Evolutionary conservation across 2,797 vertebrate genomes (phyloP).

Genomic region (Darevskia mixta): DNA sequence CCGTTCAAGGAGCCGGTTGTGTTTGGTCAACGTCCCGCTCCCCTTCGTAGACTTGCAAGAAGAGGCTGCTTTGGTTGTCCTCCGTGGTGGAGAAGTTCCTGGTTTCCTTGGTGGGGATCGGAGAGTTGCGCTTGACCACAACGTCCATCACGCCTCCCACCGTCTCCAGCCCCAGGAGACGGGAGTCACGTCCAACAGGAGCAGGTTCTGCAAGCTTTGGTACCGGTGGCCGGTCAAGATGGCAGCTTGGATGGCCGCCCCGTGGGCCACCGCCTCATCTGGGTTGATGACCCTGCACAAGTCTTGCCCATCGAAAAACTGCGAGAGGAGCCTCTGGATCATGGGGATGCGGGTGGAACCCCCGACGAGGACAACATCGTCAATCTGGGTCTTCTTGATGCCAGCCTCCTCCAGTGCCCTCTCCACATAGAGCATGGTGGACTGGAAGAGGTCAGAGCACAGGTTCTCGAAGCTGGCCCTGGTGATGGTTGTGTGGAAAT

Average conservation of each 20-base stretch:
- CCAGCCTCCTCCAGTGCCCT: constrained; percentile 47
- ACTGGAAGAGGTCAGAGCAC: constrained; percentile 58
- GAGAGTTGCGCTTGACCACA: constrained; percentile 82
- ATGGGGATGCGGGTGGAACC: constrained; percentile 58
- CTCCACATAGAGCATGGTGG: constrained; percentile 40
- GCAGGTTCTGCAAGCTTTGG: constrained; percentile 81
- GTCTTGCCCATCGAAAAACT: constrained; percentile 52
- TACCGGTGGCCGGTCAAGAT: constrained; percentile 48
- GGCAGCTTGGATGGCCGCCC: constrained; percentile 36
- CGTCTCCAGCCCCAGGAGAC: constrained; percentile 83
- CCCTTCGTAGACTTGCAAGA: constrained; percentile 82
- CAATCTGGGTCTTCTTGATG: constrained; percentile 57
- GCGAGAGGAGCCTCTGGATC: constrained; percentile 56
- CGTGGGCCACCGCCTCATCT: constrained; percentile 54
- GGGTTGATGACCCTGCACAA: constrained; percentile 59
- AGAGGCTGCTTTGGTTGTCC: constrained; percentile 81
- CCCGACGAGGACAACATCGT: constrained; percentile 47
- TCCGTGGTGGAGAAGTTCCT: constrained; percentile 84
- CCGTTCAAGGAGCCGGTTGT: constrained; percentile 82
- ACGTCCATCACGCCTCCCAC: constrained; percentile 82
- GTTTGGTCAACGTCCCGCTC: constrained; percentile 84
- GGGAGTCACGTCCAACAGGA: constrained; percentile 82
- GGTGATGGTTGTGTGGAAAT: constrained; percentile 44
- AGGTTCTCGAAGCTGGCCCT: constrained; percentile 56
- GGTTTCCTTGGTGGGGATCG: constrained; percentile 83